Evolutionary conservation across 1,140 invertebrate genomes (phyloP), one percentile per base, ranked within the genome.

Genomic region (Drosophila baimaii): DNA sequence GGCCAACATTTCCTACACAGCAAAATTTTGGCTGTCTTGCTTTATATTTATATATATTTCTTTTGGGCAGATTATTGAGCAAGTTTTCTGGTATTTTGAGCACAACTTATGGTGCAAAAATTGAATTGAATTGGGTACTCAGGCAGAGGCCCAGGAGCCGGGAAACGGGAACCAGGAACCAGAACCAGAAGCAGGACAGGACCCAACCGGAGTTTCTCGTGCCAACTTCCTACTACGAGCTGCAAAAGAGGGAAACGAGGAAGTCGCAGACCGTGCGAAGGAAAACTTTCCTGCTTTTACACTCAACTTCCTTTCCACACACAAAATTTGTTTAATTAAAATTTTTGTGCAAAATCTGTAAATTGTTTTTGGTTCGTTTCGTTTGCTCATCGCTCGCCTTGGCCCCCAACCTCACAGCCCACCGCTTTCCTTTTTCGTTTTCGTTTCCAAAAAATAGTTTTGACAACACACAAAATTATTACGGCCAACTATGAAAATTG

Each of bases 261-360:
- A 88, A 86, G 83, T 86, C 79, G 79, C 83, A 86, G 83, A 81
- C 82, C 82, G 82, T 85, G 74, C 70, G 39, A 86, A 88, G 63
- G 27, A 57, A 75, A 75, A 71, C 43, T 64, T 83, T 79, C 76
- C 71, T 77, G 77, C 62, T 68, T 52, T 74, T 63, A 73, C 69
- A 72, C 43, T 58, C 71, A 88, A 78, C 82, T 85, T 86, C 80
- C 79, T 80, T 77, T 89, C 56, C 55, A 57, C 79, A 69, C 84
- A 74, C 84, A 89, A 89, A 88, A 83, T 88, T 88, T 86, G 84
- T 88, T 88, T 88, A 88, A 88, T 88, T 88, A 88, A 88, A 88
- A 88, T 89, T 88, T 88, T 89, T 84, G 83, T 83, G 52, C 72
- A 80, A 89, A 89, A 88, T 88, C 84, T 74, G 84, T 89, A 89